A percentile compares a stretch with the other conserved stretches of the same genome.
Evolutionary conservation across 2,113 vertebrate species (phyloP).

Genomic region (Nerophis ophidion): DNA sequence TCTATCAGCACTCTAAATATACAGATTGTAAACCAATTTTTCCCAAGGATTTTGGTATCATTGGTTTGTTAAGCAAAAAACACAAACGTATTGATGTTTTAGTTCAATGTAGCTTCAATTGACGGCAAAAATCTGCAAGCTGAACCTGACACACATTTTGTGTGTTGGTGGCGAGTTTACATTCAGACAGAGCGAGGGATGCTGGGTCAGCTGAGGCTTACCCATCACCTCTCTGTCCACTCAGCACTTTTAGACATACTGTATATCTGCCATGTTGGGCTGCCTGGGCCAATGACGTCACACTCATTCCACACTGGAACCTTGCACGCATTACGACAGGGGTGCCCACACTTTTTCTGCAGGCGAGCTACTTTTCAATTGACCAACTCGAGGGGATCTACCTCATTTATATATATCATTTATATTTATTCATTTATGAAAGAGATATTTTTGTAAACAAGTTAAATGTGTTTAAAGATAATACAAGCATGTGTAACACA

Average conservation of each 20-base stretch:
- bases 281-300: slow-evolving; percentile 28
- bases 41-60: too few relatives aligned
- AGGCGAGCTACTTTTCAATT: too few relatives aligned
- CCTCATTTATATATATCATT: too few relatives aligned
- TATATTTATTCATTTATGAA: too few relatives aligned
- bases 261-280: slow-evolving; percentile 54
- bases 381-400: too few relatives aligned
- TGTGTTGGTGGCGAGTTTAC: slow-evolving; percentile 52
- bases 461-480: too few relatives aligned
- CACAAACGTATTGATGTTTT: too few relatives aligned
- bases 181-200: slow-evolving; percentile 46
- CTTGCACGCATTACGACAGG: background rate
- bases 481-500: too few relatives aligned
- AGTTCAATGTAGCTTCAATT: background rate
- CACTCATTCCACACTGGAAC: slow-evolving; percentile 30
- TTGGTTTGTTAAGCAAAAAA: too few relatives aligned
- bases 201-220: slow-evolving; percentile 64
- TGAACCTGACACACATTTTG: slow-evolving; percentile 14
- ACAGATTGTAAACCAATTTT: too few relatives aligned
- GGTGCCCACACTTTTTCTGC: background rate
- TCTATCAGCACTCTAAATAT: too few relatives aligned
- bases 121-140: background rate
- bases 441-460: too few relatives aligned
- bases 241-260: slow-evolving; percentile 57
- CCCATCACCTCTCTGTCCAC: slow-evolving; percentile 51